These are phyloP conservation scores for Telmatherina bonti DNA, from an alignment of 2,797 vertebrate genomes.

Conservation along the genomic window DNA sequence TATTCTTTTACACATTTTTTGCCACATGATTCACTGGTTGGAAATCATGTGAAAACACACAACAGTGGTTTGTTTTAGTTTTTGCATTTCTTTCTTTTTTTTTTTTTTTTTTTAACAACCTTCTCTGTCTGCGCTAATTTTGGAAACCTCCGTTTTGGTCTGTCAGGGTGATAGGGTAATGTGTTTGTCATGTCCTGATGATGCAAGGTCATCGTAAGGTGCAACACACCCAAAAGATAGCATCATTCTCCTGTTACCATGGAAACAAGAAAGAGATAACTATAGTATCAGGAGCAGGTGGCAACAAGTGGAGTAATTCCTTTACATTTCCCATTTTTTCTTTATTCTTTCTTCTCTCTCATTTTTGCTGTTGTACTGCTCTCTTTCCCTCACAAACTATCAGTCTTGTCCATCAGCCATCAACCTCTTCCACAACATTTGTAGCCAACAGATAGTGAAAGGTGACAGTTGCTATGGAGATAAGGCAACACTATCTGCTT, in stretches of 20 bases:
- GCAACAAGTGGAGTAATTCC: conserved; percentile 48
- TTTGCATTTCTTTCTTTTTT: conserved; percentile 10
- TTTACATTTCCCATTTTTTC: not conserved
- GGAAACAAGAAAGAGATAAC: conserved; percentile 66
- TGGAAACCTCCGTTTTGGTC: not conserved
- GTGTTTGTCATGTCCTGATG: conserved; percentile 8
- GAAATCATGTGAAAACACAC: not conserved
- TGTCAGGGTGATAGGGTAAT: conserved; percentile 20
- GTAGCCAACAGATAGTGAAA: conserved; percentile 26
- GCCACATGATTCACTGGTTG: conserved; percentile 5
- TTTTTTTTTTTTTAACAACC: conserved; percentile 13
- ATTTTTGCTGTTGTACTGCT: not conserved
- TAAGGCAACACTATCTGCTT: conserved; percentile 51
- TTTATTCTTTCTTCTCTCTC: conserved; percentile 8
- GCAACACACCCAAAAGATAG: conserved; percentile 18
- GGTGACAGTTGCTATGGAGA: conserved; percentile 73
- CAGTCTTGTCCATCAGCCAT: conserved; percentile 61
- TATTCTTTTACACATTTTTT: not conserved
- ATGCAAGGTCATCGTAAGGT: conserved; percentile 28
- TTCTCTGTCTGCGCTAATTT: conserved; percentile 14
- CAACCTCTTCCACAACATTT: conserved; percentile 51
- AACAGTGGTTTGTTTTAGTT: conserved; percentile 3
- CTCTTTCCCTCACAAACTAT: conserved; percentile 23
- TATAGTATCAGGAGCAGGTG: conserved; percentile 49
- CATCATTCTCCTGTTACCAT: conserved; percentile 60